phyloP scores from a whole-genome alignment of 2,888 invertebrate genomes.

The Clunio marinus region DNA sequence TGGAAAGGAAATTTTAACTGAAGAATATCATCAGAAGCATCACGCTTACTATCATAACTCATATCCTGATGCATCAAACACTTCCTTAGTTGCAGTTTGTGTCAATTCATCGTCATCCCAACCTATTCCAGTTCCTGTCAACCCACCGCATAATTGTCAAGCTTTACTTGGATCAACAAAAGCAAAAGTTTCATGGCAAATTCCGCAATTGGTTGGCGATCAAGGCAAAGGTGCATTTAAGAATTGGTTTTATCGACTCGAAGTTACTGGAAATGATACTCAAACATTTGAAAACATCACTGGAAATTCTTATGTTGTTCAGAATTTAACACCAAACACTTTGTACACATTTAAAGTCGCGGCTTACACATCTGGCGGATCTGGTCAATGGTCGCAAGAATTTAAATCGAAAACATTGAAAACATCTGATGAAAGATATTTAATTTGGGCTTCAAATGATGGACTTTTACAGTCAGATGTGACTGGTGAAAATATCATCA shows the following conservation, averaged over 20 bases:
- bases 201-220: slow-evolving; percentile 69
- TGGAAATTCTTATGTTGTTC: slow-evolving; percentile 62
- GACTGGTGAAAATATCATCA: slow-evolving; percentile 70
- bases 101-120: slow-evolving; percentile 67
- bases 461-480: slow-evolving; percentile 78
- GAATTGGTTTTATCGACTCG: slow-evolving; percentile 49
- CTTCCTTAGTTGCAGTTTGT: slow-evolving; percentile 54
- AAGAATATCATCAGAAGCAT: slow-evolving; percentile 68
- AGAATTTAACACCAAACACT: slow-evolving; percentile 67
- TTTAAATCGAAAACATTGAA: slow-evolving; percentile 68
- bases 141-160: slow-evolving; percentile 73
- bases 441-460: slow-evolving; percentile 71
- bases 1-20: slow-evolving; percentile 68
- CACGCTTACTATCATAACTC: slow-evolving; percentile 74
- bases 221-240: slow-evolving; percentile 67
- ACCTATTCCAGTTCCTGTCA: slow-evolving; percentile 73
- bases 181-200: slow-evolving; percentile 77
- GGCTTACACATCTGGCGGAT: slow-evolving; percentile 70
- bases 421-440: slow-evolving; percentile 47
- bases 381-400: slow-evolving; percentile 75
- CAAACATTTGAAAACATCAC: slow-evolving; percentile 50
- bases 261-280: slow-evolving; percentile 47
- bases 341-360: slow-evolving; percentile 75
- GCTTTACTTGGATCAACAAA: slow-evolving; percentile 72
- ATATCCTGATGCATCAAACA: slow-evolving; percentile 56